Evolutionary conservation across 2,888 invertebrate genomes (phyloP), one percentile per base, ranked within the genome.

Genomic region (Luffia ferchaultella): DNA sequence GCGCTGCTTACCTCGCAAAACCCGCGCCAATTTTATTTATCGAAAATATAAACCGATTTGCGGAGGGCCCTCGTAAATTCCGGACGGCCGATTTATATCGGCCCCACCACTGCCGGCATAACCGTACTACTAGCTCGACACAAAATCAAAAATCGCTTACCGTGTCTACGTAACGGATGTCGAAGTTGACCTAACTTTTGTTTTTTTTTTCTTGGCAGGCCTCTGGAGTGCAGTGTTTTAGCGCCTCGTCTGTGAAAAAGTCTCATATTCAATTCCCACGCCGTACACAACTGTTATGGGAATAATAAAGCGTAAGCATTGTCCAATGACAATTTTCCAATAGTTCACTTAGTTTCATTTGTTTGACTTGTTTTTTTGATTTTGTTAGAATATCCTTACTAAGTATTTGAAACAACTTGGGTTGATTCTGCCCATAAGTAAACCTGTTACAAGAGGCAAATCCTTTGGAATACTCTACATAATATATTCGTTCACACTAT

Each of bases 11-110:
- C 80, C 78, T 80, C 73, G 82, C 83, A 79, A 80, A 83, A 80
- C 77, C 77, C 76, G 78, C 76, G 82, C 82, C 82, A 80, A 82
- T 82, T 83, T 82, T 83, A 83, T 83, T 83, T 83, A 83, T 83
- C 83, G 83, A 82, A 82, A 82, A 82, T 83, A 82, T 83, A 83
- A 83, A 82, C 79, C 82, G 80, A 82, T 83, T 82, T 80, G 76
- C 82, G 70, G 76, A 78, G 76, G 75, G 67, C 74, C 74, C 67
- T 78, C 82, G 80, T 82, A 82, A 82, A 80, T 71, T 76, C 73
- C 65, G 70, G 71, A 77, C 70, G 71, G 70, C 69, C 78, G 80
- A 82, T 82, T 82, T 82, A 82, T 79, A 69, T 74, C 74, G 76
- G 75, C 71, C 76, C 75, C 79, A 73, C 68, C 76, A 64, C 30